These are phyloP conservation scores for Sympetrum striolatum DNA, from an alignment of 2,888 invertebrate species.

Conservation along the genomic window DNA sequence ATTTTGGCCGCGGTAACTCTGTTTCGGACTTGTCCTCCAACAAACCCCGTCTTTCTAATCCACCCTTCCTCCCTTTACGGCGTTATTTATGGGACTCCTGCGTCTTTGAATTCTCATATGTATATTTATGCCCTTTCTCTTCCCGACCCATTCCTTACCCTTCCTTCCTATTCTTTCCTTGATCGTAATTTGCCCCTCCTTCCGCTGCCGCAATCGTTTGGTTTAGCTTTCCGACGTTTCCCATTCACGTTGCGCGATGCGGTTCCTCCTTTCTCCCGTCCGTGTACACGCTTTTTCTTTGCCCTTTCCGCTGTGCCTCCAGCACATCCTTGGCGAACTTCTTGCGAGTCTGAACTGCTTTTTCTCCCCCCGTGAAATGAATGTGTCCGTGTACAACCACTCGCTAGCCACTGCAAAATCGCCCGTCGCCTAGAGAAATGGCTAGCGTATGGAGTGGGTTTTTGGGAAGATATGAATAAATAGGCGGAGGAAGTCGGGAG, in stretches of 20 bases:
- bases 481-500: neutral
- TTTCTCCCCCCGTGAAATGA: neutral
- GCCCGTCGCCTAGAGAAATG: neutral
- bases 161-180: neutral
- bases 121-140: constrained; percentile 31
- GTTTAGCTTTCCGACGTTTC: neutral
- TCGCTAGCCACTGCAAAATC: neutral
- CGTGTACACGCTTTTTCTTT: neutral
- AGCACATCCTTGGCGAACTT: neutral
- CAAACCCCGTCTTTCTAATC: neutral
- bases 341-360: neutral
- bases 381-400: neutral
- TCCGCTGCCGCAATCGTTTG: neutral
- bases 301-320: neutral
- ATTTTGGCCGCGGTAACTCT: constrained; percentile 27
- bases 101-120: constrained; percentile 43
- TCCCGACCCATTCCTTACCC: neutral
- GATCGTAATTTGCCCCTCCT: neutral
- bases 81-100: constrained; percentile 40
- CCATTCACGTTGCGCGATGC: neutral
- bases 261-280: neutral
- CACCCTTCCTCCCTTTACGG: neutral
- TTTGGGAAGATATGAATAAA: neutral
- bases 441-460: neutral
- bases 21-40: constrained; percentile 34